Percentiles rank a stretch among this genome's conserved stretches.
Evolutionary conservation across 2,888 invertebrate species (phyloP).

Genomic region (Acleris sparsana): DNA sequence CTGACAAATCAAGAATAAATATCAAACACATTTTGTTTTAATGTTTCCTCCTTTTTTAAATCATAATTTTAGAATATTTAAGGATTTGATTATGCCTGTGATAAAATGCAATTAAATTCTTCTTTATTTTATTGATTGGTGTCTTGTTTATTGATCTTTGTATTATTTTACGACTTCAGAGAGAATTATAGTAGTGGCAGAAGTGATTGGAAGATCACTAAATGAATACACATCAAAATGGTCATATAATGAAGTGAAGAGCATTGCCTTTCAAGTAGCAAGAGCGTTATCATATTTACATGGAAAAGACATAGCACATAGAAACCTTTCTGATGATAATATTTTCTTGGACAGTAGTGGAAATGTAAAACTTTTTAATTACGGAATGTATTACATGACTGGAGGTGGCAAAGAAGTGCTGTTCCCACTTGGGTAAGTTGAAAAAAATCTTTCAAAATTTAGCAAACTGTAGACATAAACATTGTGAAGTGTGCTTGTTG

Average conservation of each 20-base stretch:
- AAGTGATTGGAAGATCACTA: slow-evolving; percentile 88
- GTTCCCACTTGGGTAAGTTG: slow-evolving; percentile 92
- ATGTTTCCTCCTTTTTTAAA: no score
- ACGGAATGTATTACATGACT: slow-evolving; percentile 97
- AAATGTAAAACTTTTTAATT: slow-evolving; percentile 93
- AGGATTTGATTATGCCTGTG: no score
- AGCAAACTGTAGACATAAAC: no score
- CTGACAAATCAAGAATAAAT: no score
- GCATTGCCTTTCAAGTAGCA: slow-evolving; percentile 89
- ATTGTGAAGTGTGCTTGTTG: no score
- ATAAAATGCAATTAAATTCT: no score
- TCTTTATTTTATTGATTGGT: background rate
- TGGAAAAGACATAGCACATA: slow-evolving; percentile 87
- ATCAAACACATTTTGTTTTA: no score
- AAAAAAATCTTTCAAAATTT: background rate
- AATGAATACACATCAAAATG: slow-evolving; percentile 77
- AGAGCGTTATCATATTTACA: slow-evolving; percentile 89
- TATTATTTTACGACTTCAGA: slow-evolving; percentile 77
- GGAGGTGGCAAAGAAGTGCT: slow-evolving; percentile 92
- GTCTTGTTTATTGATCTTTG: background rate
- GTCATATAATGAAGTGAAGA: slow-evolving; percentile 78
- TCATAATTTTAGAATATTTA: no score
- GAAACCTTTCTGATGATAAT: slow-evolving; percentile 92
- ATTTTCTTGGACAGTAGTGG: slow-evolving; percentile 89
- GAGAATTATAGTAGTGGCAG: slow-evolving; percentile 91